Conservation (phyloP, 64 coral and sea anemone genomes). For the Orbicella faveolata region DNA sequence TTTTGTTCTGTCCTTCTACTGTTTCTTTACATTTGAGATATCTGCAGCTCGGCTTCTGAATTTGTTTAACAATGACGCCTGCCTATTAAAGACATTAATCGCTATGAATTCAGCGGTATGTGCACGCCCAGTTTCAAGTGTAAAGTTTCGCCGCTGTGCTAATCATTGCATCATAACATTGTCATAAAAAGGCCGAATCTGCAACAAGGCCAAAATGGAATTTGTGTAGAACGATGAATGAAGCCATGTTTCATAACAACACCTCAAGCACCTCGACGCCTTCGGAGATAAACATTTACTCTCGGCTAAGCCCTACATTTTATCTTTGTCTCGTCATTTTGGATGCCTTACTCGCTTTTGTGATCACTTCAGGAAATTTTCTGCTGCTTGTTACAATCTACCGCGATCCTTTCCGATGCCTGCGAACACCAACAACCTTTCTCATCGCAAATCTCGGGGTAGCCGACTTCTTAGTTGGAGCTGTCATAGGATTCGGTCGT, state of each 20-base stretch:
- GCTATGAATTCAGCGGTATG: too few relatives aligned
- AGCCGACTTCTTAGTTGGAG: constrained; percentile 7
- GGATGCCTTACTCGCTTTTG: not conserved
- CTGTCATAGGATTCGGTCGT: not conserved
- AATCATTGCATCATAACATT: too few relatives aligned
- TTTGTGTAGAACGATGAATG: not conserved
- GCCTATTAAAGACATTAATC: too few relatives aligned
- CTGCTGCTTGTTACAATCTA: not conserved
- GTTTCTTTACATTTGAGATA: too few relatives aligned
- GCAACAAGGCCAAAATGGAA: not conserved
- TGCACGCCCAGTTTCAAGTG: too few relatives aligned
- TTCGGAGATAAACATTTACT: not conserved
- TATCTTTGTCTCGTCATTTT: not conserved
- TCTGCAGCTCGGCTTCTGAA: too few relatives aligned
- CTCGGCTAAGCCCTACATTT: constrained; percentile 7
- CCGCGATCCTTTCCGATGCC: constrained; percentile 13
- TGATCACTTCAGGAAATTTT: not conserved
- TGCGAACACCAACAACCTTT: constrained; percentile 8
- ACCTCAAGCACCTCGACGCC: not conserved
- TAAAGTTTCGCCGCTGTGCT: too few relatives aligned
- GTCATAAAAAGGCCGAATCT: not conserved
- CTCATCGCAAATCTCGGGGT: constrained; percentile 17
- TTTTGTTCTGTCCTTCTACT: too few relatives aligned
- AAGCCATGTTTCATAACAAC: not conserved
- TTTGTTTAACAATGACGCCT: too few relatives aligned